Conservation (phyloP, 1,140 invertebrate species). For the Conus ventricosus region DNA sequence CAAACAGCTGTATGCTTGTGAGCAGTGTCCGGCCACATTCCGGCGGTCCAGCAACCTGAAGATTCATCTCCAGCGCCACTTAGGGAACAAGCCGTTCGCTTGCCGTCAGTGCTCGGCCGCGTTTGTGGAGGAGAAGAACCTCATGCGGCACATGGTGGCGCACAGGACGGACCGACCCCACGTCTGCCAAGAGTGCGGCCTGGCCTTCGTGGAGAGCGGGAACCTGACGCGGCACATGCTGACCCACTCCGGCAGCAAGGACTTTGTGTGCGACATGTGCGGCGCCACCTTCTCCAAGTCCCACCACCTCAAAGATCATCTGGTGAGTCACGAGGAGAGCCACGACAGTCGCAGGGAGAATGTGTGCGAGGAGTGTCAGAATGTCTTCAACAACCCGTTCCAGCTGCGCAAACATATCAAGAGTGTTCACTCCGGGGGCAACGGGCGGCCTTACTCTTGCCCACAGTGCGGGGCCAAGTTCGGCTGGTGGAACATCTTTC, state of each 20-base stretch:
- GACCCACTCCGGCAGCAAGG: not conserved
- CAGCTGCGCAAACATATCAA: constrained; percentile 8
- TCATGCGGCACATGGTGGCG: constrained; percentile 14
- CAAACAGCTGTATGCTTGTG: not conserved
- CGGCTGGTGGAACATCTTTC: not conserved
- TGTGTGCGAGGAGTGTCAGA: not conserved
- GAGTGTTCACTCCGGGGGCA: not conserved
- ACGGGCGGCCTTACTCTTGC: constrained; percentile 7
- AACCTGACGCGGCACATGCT: constrained; percentile 1
- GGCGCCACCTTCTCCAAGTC: constrained; percentile 21
- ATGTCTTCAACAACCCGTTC: constrained; percentile 11
- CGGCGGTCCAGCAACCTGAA: constrained; percentile 14
- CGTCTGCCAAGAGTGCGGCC: constrained; percentile 15
- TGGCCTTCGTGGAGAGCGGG: constrained; percentile 11
- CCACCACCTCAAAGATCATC: not conserved
- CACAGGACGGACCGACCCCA: constrained; percentile 7
- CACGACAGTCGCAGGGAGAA: not conserved
- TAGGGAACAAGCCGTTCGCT: not conserved
- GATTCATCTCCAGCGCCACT: constrained; percentile 3
- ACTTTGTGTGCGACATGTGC: constrained; percentile 3
- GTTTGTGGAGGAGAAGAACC: constrained; percentile 12
- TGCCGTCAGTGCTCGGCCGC: not conserved
- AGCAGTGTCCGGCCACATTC: constrained; percentile 7
- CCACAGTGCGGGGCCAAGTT: constrained; percentile 28
- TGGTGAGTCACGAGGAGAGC: not conserved